Percentiles rank a stretch among this genome's conserved stretches.
phyloP scores from a whole-genome alignment of 2,113 vertebrate species.

The Panthera tigris region DNA sequence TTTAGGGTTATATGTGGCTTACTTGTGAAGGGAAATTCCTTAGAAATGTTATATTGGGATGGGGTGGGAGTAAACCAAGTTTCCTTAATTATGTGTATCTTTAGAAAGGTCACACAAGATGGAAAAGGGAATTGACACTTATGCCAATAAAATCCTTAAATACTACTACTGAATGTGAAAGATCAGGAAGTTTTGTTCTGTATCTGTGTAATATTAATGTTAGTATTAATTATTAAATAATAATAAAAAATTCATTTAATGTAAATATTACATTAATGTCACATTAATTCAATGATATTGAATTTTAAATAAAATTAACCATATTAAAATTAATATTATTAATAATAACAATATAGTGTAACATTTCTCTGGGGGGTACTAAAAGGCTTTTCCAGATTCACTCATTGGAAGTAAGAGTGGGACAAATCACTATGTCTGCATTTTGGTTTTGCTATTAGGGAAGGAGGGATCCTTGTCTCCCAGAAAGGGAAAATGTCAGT shows the following conservation, averaged over 20 bases:
- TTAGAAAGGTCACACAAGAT: neutral
- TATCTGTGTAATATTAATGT: neutral
- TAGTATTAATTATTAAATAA: neutral
- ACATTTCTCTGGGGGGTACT: neutral
- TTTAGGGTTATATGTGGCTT: neutral
- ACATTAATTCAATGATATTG: neutral
- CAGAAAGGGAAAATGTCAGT: neutral
- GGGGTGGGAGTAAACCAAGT: neutral
- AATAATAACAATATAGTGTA: neutral
- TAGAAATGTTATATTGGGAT: neutral
- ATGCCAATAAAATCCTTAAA: neutral
- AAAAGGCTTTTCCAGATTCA: neutral
- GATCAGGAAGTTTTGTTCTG: neutral
- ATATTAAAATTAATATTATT: neutral
- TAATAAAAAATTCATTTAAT: neutral
- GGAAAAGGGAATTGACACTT: neutral
- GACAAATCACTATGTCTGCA: neutral
- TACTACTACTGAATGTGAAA: neutral
- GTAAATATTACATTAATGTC: neutral
- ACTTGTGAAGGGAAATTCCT: neutral
- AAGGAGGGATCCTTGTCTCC: neutral
- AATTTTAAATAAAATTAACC: neutral
- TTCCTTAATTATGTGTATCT: neutral
- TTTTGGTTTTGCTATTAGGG: neutral
- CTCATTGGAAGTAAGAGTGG: neutral